phyloP scores from a whole-genome alignment of 2,113 vertebrate species.

The Thunnus maccoyii region DNA sequence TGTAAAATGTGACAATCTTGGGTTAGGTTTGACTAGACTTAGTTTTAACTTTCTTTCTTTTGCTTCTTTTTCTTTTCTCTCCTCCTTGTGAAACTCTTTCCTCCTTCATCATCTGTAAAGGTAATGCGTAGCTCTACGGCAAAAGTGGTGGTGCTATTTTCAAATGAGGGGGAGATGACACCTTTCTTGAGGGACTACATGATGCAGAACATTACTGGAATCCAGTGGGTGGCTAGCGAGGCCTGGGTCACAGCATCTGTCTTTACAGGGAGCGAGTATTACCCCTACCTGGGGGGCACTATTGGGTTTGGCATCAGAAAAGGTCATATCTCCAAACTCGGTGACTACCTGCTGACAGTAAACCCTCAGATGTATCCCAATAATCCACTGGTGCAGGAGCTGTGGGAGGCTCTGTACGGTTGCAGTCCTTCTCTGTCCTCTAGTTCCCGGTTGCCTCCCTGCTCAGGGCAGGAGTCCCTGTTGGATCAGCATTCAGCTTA shows the following conservation, averaged over 20 bases:
- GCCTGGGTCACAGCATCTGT: constrained; percentile 84
- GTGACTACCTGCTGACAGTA: constrained; percentile 77
- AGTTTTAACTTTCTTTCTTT: neutral
- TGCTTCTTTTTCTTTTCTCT: neutral
- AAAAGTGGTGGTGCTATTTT: constrained; percentile 84
- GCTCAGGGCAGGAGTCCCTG: constrained; percentile 77
- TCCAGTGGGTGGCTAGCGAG: constrained; percentile 87
- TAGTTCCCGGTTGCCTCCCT: constrained; percentile 55
- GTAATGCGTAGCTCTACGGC: constrained; percentile 81
- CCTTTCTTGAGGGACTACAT: constrained; percentile 84
- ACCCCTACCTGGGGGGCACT: constrained; percentile 82
- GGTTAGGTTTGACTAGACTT: too few relatives aligned
- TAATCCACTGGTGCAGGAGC: constrained; percentile 78
- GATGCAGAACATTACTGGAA: constrained; percentile 81
- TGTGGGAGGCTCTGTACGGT: constrained; percentile 83
- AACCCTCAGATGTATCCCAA: constrained; percentile 75
- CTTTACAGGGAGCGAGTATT: constrained; percentile 79
- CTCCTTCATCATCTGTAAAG: constrained; percentile 25
- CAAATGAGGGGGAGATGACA: constrained; percentile 83
- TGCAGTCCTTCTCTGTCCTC: constrained; percentile 62
- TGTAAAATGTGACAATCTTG: too few relatives aligned
- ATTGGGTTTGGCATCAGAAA: constrained; percentile 83
- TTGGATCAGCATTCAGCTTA: constrained; percentile 76
- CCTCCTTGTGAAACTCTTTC: neutral
- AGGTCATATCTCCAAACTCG: constrained; percentile 76